These are phyloP conservation scores for Globia sparganii DNA, from an alignment of 2,888 invertebrate species.

Conservation along the genomic window DNA sequence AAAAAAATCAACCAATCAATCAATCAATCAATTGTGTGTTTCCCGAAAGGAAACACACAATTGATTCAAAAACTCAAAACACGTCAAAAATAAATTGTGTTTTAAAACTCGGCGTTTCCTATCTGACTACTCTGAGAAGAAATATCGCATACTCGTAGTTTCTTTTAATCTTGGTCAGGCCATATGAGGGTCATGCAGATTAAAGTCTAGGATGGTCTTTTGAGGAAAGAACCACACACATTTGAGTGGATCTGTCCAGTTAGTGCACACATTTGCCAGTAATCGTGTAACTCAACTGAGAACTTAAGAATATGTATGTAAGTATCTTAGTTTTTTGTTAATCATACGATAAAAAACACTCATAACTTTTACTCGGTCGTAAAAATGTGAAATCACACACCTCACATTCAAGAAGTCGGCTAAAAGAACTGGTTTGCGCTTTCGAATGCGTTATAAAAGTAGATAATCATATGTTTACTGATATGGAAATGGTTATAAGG, in stretches of 20 bases:
- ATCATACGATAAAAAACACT: conserved; percentile 10
- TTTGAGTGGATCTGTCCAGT: background rate
- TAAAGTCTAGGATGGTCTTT: background rate
- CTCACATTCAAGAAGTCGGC: conserved; percentile 11
- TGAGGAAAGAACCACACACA: background rate
- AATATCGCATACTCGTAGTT: background rate
- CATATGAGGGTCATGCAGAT: background rate
- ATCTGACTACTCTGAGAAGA: background rate
- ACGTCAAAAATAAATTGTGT: too few species aligned
- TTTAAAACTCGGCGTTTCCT: too few species aligned
- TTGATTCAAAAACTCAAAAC: background rate
- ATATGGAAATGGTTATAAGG: background rate
- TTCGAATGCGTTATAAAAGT: conserved; percentile 28
- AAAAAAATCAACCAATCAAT: too few species aligned
- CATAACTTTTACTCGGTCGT: conserved; percentile 45
- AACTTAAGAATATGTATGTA: background rate
- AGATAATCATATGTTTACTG: conserved; percentile 20
- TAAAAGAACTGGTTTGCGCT: conserved; percentile 41
- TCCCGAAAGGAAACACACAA: too few species aligned
- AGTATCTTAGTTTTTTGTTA: conserved; percentile 10
- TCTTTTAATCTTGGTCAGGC: background rate
- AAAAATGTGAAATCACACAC: conserved; percentile 46
- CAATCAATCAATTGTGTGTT: too few species aligned
- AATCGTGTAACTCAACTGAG: background rate
- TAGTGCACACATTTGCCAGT: background rate